phyloP scores from a whole-genome alignment of 35 echinoderm and acorn worm genomes.

The Eucidaris tribuloides region DNA sequence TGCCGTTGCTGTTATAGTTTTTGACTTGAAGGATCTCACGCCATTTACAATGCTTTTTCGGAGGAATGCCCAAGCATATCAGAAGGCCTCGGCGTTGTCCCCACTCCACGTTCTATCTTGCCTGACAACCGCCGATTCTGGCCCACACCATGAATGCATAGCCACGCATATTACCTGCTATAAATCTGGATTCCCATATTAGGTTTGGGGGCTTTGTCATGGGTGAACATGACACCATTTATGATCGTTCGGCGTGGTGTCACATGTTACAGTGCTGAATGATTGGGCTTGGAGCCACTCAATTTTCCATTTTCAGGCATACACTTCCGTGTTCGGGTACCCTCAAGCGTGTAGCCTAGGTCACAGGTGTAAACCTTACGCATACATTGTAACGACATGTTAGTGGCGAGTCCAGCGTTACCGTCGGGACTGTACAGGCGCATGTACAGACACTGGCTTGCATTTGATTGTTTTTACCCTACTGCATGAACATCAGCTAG shows the following conservation, averaged over 20 bases:
- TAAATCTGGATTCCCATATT: constrained; percentile 1
- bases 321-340: background rate
- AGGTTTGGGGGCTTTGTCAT: background rate
- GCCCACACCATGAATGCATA: constrained; percentile 1
- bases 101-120: constrained; percentile 23
- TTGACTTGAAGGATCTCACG: background rate
- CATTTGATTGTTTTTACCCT: no score
- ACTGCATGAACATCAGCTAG: constrained; percentile 40
- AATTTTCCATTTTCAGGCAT: background rate
- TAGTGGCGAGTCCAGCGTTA: background rate
- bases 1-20: background rate
- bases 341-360: background rate
- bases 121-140: constrained; percentile 19
- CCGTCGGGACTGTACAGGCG: constrained; percentile 24
- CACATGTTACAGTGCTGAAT: constrained; percentile 43
- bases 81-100: background rate
- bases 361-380: background rate
- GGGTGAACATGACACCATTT: constrained; percentile 11
- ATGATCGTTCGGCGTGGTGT: background rate
- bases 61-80: constrained; percentile 24
- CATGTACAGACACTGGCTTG: constrained; percentile 2
- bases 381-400: constrained; percentile 17
- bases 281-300: constrained; percentile 6
- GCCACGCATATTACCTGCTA: constrained; percentile 10
- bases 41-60: constrained; percentile 35